These are phyloP conservation scores for Micronycteris hirsuta DNA, from an alignment of 2,113 vertebrate genomes.

Conservation along the genomic window DNA sequence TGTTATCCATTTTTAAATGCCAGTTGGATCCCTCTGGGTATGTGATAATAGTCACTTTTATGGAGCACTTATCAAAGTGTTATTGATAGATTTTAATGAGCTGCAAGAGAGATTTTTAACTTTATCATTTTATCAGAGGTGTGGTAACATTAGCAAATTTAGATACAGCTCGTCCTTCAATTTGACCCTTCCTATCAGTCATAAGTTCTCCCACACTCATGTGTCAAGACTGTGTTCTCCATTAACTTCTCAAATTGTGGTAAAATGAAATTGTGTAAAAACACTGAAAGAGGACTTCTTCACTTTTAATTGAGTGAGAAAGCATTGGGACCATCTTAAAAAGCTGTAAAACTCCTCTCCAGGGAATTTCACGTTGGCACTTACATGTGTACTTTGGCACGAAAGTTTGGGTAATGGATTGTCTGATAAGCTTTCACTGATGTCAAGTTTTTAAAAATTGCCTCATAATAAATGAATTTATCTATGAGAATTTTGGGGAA, in stretches of 20 bases:
- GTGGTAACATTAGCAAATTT: not conserved
- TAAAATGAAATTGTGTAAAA: not conserved
- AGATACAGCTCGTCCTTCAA: not conserved
- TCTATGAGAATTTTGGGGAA: not conserved
- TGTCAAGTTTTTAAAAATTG: not conserved
- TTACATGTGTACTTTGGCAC: not conserved
- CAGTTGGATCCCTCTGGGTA: not conserved
- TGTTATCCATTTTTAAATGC: not conserved
- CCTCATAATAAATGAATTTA: not conserved
- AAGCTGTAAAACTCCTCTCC: not conserved
- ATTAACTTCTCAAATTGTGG: not conserved
- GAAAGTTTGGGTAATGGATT: not conserved
- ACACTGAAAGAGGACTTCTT: not conserved
- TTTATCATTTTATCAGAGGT: not conserved
- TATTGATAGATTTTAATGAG: not conserved
- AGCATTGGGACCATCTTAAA: not conserved
- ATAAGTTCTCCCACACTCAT: not conserved
- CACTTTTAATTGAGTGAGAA: not conserved
- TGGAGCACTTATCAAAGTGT: not conserved
- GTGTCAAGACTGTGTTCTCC: not conserved
- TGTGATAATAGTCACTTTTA: not conserved
- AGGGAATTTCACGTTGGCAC: not conserved
- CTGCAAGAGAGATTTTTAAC: not conserved
- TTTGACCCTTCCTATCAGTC: not conserved
- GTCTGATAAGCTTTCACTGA: not conserved